Evolutionary conservation across 1,140 invertebrate species (phyloP), one percentile per base, ranked within the genome.

Genomic region (Drosophila jambulina): DNA sequence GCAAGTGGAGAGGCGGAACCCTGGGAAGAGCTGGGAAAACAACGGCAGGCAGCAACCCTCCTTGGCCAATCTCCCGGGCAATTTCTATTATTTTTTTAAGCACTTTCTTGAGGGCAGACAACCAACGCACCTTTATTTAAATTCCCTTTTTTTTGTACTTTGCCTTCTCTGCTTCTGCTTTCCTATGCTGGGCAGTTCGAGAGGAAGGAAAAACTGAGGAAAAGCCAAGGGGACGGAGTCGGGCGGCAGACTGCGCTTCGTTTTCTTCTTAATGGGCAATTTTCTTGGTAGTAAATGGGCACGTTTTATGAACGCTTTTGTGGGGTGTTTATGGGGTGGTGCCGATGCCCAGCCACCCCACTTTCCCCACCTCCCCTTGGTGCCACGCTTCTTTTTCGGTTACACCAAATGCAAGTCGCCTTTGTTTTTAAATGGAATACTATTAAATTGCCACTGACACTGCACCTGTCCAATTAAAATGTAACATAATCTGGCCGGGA

Each of bases 291-390:
- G 84, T 92, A 92, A 74, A 92, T 92, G 87, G 85, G 75, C 86
- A 90, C 87, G 87, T 92, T 92, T 91, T 90, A 91, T 91, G 88
- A 72, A 90, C 91, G 76, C 85, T 90, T 92, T 92, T 92, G 91
- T 92, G 91, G 91, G 91, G 91, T 92, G 91, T 92, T 92, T 92
- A 92, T 88, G 74, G 75, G 60, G 62, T 74, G 70, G 70, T 49
- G 67, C 45, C 34, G 48, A 23, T 57, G 34, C 32, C 62, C 43
- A 40, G 48, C 65, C 15, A 23, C 40, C 23, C 46, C 32, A 19
- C 46, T 17, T 12, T 23, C 38, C 9, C 34, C 45, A 7, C 40
- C 19, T 42, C 27, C 43, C n/a, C 25, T 21, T 8, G 12, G 25
- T 43, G 59, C 48, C 67, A 56, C 67, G 48, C 67, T 62, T 42